Conservation (phyloP, 2,113 vertebrate species). For the Eublepharis macularius region DNA sequence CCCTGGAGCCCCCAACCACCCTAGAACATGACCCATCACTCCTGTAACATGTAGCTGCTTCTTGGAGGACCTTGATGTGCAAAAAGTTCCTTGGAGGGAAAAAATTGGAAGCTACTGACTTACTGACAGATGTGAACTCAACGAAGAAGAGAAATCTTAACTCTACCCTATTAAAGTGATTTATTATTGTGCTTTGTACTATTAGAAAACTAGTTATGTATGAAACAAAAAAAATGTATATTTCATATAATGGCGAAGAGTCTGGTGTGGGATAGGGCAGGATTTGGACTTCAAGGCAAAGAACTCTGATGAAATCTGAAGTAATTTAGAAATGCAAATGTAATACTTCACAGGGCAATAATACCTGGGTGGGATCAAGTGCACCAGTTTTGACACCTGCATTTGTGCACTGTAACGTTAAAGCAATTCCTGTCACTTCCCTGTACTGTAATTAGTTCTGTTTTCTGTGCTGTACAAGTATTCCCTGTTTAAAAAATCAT, state of each 20-base stretch:
- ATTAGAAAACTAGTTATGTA: background rate
- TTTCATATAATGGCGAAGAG: background rate
- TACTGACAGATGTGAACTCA: background rate
- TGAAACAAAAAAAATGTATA: background rate
- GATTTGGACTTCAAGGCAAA: background rate
- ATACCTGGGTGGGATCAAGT: background rate
- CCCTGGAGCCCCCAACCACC: too few species aligned
- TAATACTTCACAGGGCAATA: background rate
- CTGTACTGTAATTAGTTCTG: background rate
- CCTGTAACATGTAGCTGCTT: background rate
- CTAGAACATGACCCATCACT: background rate
- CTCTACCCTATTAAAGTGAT: background rate
- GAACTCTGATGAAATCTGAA: background rate
- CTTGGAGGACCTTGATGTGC: background rate
- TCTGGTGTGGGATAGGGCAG: background rate
- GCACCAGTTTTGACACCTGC: background rate
- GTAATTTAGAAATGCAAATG: conserved; percentile 28
- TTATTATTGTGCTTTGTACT: too few species aligned
- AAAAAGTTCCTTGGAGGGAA: background rate
- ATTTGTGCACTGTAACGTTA: background rate
- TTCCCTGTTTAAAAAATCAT: conserved; percentile 2
- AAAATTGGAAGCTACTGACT: background rate
- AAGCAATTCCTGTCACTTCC: background rate
- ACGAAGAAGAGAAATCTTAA: background rate
- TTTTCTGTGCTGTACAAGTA: background rate